These are phyloP conservation scores for Halcyon badia DNA, from an alignment of 2,797 vertebrate species.

Conservation along the genomic window DNA sequence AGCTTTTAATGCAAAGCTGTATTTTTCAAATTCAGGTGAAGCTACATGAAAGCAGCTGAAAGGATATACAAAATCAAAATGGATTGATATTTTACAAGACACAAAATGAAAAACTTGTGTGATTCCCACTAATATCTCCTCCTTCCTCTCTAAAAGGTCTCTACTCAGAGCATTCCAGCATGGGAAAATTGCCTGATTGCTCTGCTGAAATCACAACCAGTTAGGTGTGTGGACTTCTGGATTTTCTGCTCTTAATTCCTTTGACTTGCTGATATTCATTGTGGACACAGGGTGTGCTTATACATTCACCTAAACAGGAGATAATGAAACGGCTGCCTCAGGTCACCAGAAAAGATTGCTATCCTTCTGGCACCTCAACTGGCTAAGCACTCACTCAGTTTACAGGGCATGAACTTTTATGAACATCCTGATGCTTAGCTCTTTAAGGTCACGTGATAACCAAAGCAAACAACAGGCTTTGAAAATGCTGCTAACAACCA, in stretches of 20 bases:
- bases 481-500: slow-evolving; percentile 18
- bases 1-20: background rate
- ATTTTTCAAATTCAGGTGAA: background rate
- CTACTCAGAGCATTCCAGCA: background rate
- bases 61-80: background rate
- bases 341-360: background rate
- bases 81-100: background rate
- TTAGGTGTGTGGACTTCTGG: background rate
- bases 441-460: background rate
- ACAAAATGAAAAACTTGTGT: background rate
- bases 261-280: background rate
- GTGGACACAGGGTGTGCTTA: background rate
- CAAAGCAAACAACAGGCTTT: background rate
- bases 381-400: background rate
- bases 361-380: background rate
- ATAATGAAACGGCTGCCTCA: background rate
- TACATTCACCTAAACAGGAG: background rate
- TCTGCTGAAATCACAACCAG: background rate
- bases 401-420: background rate
- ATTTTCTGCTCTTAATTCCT: background rate
- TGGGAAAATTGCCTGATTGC: background rate
- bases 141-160: background rate
- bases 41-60: background rate
- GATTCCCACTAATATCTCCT: background rate
- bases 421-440: background rate